phyloP scores from a whole-genome alignment of 2,113 vertebrate genomes.

The Engystomops pustulosus region DNA sequence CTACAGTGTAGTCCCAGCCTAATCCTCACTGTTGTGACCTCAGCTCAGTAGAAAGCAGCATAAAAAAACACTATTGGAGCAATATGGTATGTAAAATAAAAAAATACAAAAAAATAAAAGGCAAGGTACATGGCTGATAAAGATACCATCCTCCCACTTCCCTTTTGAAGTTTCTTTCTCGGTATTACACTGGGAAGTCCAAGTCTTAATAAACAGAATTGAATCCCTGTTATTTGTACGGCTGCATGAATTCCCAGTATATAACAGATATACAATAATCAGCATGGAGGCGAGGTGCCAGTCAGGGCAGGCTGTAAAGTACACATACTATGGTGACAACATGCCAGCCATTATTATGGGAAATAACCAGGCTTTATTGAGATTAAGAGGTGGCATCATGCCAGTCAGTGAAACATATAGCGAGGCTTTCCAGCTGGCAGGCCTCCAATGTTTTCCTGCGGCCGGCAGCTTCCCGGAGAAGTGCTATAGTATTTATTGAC shows the following conservation, averaged over 20 bases:
- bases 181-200: too few relatives aligned
- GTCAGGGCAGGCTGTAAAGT: background rate
- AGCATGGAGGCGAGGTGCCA: background rate
- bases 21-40: too few relatives aligned
- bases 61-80: too few relatives aligned
- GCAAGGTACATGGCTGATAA: too few relatives aligned
- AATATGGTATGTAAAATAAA: too few relatives aligned
- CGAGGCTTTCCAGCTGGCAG: constrained; percentile 10
- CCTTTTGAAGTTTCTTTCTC: too few relatives aligned
- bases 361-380: constrained; percentile 23
- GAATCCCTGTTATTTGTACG: background rate
- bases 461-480: background rate
- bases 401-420: constrained; percentile 23
- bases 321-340: constrained; percentile 28
- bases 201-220: too few relatives aligned
- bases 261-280: background rate
- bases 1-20: too few relatives aligned
- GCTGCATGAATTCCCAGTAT: background rate
- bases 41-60: too few relatives aligned
- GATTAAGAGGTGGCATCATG: background rate
- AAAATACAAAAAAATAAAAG: too few relatives aligned
- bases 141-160: too few relatives aligned
- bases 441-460: background rate
- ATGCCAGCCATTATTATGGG: constrained; percentile 33
- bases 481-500: background rate